Conservation (phyloP, 1,140 invertebrate genomes). For the Drosophila pandora region DNA sequence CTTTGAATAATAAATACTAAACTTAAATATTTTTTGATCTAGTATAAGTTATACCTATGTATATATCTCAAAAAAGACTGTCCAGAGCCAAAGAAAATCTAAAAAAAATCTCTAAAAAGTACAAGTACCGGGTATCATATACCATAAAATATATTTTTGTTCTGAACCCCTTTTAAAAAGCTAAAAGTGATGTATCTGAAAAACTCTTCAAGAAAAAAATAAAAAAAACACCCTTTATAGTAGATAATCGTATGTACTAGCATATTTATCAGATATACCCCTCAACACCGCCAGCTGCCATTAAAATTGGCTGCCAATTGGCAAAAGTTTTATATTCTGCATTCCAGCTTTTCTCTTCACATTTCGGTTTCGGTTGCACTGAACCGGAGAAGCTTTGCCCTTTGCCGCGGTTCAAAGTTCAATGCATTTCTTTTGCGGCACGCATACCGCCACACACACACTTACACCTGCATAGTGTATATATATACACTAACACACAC, state of each 20-base stretch:
- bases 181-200: too few species aligned
- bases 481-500: background rate
- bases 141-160: too few species aligned
- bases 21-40: too few species aligned
- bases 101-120: too few species aligned
- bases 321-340: slow-evolving; percentile 40
- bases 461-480: background rate
- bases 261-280: slow-evolving; percentile 24
- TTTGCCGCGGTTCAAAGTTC: slow-evolving; percentile 59
- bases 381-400: slow-evolving; percentile 21
- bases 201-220: too few species aligned
- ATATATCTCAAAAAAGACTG: too few species aligned
- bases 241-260: slow-evolving; percentile 34
- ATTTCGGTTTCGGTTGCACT: slow-evolving; percentile 7
- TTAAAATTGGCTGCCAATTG: slow-evolving; percentile 66
- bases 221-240: slow-evolving; percentile 19
- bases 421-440: slow-evolving; percentile 59
- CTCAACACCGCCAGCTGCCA: slow-evolving; percentile 13
- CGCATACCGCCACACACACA: slow-evolving; percentile 24
- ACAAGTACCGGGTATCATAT: too few species aligned
- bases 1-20: too few species aligned
- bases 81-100: too few species aligned
- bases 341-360: slow-evolving; percentile 18
- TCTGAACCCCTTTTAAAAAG: background rate
- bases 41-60: too few species aligned